Evolutionary conservation across 2,888 invertebrate species (phyloP).

Genomic region (Pseudoips prasinana): DNA sequence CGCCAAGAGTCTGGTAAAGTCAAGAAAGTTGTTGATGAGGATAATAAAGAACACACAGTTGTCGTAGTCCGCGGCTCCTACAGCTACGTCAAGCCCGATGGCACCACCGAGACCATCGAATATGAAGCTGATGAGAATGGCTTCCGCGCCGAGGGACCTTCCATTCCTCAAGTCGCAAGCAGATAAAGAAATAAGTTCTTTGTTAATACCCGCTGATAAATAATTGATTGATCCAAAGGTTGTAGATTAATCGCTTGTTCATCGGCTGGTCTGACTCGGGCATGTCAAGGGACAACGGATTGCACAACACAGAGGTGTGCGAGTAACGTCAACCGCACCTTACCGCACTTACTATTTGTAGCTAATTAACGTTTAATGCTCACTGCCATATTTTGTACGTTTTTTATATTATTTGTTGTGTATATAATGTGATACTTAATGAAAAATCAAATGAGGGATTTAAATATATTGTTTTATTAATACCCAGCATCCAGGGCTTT

Average conservation of each 20-base stretch:
- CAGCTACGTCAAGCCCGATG: conserved; percentile 80
- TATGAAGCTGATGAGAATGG: conserved; percentile 85
- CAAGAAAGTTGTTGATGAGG: conserved; percentile 71
- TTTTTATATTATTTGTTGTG: no score
- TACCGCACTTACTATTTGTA: conserved; percentile 12
- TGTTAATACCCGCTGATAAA: no score
- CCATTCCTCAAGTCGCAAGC: conserved; percentile 71
- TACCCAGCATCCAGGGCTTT: no score
- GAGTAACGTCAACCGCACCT: no score
- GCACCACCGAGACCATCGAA: conserved; percentile 71
- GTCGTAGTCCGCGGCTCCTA: conserved; percentile 83
- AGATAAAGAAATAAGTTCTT: conserved; percentile 38
- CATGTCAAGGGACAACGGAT: neutral
- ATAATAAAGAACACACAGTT: conserved; percentile 79
- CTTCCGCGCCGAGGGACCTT: conserved; percentile 82
- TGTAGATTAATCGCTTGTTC: no score
- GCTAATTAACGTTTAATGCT: conserved; percentile 27
- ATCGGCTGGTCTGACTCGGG: no score
- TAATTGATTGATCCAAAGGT: no score
- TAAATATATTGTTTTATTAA: no score
- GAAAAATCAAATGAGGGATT: no score
- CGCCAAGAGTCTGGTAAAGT: conserved; percentile 76
- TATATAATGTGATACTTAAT: conserved; percentile 4
- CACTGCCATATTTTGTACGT: conserved; percentile 54
- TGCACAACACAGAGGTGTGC: no score